Evolutionary conservation across 2,797 vertebrate species (phyloP).

Genomic region (Triplophysa bombifrons): DNA sequence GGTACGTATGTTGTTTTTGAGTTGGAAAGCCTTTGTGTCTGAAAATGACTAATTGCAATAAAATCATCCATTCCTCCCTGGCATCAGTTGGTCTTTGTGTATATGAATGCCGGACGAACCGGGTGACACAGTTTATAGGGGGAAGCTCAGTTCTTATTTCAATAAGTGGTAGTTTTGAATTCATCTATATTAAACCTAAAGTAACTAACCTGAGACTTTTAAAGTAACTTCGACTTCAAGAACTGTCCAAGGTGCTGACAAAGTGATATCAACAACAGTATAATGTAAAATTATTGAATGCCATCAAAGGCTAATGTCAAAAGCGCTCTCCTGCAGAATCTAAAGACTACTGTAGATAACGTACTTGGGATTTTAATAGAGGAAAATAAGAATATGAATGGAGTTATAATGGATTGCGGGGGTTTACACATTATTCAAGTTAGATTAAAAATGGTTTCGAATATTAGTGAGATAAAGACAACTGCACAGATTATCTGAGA

Average conservation of each 20-base stretch:
- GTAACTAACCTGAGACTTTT: background rate
- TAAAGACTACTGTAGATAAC: background rate
- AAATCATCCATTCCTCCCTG: slow-evolving; percentile 73
- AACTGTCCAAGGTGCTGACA: slow-evolving; percentile 13
- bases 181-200: background rate
- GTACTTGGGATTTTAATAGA: background rate
- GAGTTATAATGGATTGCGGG: background rate
- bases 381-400: background rate
- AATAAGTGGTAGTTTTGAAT: background rate
- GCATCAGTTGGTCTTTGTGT: slow-evolving; percentile 6
- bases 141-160: background rate
- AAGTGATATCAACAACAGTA: background rate
- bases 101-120: background rate
- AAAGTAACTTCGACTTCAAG: background rate
- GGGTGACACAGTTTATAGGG: no score
- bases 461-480: background rate
- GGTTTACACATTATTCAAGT: background rate
- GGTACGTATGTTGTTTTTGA: slow-evolving; percentile 78
- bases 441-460: no score
- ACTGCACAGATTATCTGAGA: background rate
- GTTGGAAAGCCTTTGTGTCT: slow-evolving; percentile 80
- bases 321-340: background rate
- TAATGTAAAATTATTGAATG: background rate
- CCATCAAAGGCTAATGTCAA: background rate
- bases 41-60: slow-evolving; percentile 84